Percentiles rank a stretch among this genome's conserved stretches.
Evolutionary conservation across 2,113 vertebrate species (phyloP).

Genomic region (Amphiprion ocellaris): DNA sequence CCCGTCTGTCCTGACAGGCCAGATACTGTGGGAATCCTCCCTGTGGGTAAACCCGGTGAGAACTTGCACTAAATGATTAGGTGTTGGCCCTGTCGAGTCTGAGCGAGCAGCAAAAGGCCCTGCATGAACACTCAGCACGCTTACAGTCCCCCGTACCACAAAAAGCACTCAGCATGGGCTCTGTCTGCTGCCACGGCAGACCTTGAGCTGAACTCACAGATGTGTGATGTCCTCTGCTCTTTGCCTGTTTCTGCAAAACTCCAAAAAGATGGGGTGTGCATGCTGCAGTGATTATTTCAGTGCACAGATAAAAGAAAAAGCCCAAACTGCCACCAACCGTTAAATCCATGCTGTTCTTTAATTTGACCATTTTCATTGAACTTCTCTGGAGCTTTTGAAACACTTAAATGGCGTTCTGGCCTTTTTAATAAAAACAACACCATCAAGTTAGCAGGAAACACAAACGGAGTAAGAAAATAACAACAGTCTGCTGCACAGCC

Average conservation of each 20-base stretch:
- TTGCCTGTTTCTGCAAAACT: slow-evolving; percentile 7
- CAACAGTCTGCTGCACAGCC: too few species aligned
- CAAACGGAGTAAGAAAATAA: too few species aligned
- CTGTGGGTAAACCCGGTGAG: slow-evolving; percentile 4
- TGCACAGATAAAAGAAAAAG: background rate
- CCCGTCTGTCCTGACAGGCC: slow-evolving; percentile 36
- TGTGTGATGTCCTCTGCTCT: slow-evolving; percentile 4
- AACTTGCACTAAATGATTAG: slow-evolving; percentile 14
- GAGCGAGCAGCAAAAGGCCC: background rate
- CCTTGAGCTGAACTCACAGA: slow-evolving; percentile 36
- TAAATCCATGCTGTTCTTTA: too few species aligned
- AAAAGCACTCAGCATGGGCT: slow-evolving; percentile 39
- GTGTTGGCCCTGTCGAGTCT: background rate
- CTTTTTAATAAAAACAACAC: too few species aligned
- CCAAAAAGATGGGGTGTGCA: background rate
- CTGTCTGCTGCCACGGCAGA: slow-evolving; percentile 17
- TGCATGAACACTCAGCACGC: slow-evolving; percentile 11
- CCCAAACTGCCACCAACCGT: too few species aligned
- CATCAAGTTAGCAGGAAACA: too few species aligned
- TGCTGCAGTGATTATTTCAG: background rate
- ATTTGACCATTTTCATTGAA: too few species aligned
- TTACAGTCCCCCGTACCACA: slow-evolving; percentile 9
- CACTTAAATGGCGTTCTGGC: too few species aligned
- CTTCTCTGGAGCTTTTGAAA: too few species aligned
- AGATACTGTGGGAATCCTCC: slow-evolving; percentile 65